phyloP scores from a whole-genome alignment of 2,888 invertebrate genomes.

The Masnerella sp. region DNA sequence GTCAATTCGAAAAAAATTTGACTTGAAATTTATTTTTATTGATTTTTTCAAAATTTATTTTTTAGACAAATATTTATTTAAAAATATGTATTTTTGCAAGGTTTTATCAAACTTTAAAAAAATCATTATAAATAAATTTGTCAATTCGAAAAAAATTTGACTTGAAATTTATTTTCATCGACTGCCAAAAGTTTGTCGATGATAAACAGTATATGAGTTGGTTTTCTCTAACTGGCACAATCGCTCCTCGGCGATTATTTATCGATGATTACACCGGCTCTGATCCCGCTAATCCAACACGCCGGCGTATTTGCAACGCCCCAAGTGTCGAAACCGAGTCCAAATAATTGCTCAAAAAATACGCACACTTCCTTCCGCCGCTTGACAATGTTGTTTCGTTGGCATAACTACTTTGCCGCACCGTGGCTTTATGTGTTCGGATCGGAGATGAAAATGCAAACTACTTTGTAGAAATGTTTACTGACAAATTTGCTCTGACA shows the following conservation, averaged over 20 bases:
- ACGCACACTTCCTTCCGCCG: slow-evolving; percentile 35
- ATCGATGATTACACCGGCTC: not conserved
- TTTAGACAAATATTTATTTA: too few relatives aligned
- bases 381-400: slow-evolving; percentile 51
- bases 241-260: not conserved
- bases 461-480: slow-evolving; percentile 53
- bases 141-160: not conserved
- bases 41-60: too few relatives aligned
- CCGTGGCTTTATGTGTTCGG: slow-evolving; percentile 32
- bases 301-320: not conserved
- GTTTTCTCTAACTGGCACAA: too few relatives aligned
- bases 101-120: too few relatives aligned
- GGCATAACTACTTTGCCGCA: slow-evolving; percentile 39
- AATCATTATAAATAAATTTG: too few relatives aligned
- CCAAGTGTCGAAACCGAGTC: slow-evolving; percentile 13
- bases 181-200: not conserved
- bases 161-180: too few relatives aligned
- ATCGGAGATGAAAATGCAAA: slow-evolving; percentile 48
- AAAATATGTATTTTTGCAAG: too few relatives aligned
- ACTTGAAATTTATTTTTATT: too few relatives aligned
- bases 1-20: not conserved
- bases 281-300: slow-evolving; percentile 8
- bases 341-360: slow-evolving; percentile 63
- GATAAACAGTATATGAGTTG: too few relatives aligned
- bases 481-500: slow-evolving; percentile 45